Evolutionary conservation across 2,797 vertebrate species (phyloP).

Genomic region (Liparis tanakae): DNA sequence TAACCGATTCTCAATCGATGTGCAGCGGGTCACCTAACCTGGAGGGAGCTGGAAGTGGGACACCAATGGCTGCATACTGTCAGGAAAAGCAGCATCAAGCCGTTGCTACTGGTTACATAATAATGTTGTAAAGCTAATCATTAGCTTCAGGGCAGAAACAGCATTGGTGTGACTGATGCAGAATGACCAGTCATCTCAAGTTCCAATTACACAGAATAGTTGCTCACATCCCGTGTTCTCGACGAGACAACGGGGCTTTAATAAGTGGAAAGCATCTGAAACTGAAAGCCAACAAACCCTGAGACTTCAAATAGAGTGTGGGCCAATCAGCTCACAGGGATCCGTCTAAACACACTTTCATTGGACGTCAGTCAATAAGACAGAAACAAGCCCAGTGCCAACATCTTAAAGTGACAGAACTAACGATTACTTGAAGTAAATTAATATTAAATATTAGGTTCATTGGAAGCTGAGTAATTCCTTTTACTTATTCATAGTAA

Average conservation of each 20-base stretch:
- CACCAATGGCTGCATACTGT: slow-evolving; percentile 39
- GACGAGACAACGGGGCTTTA: background rate
- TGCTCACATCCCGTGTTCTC: background rate
- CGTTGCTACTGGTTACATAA: slow-evolving; percentile 24
- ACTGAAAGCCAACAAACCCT: no score
- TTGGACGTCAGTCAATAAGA: background rate
- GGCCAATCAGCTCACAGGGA: background rate
- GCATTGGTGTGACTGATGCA: slow-evolving; percentile 5
- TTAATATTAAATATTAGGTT: background rate
- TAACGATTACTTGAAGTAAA: background rate
- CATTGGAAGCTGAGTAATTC: background rate
- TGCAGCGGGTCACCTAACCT: slow-evolving; percentile 24
- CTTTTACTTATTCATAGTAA: background rate
- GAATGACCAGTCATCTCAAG: background rate
- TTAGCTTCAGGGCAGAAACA: background rate
- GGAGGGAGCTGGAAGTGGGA: slow-evolving; percentile 26
- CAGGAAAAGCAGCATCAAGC: slow-evolving; percentile 35
- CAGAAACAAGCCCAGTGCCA: background rate
- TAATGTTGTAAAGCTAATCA: slow-evolving; percentile 3
- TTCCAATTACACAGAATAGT: background rate
- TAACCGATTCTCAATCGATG: slow-evolving; percentile 46
- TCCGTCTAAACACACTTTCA: background rate
- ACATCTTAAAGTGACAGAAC: background rate
- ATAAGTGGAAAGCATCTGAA: background rate
- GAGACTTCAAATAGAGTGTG: background rate